Evolutionary conservation across 2,888 invertebrate genomes (phyloP).

Genomic region (Dromius quadrimaculatus): DNA sequence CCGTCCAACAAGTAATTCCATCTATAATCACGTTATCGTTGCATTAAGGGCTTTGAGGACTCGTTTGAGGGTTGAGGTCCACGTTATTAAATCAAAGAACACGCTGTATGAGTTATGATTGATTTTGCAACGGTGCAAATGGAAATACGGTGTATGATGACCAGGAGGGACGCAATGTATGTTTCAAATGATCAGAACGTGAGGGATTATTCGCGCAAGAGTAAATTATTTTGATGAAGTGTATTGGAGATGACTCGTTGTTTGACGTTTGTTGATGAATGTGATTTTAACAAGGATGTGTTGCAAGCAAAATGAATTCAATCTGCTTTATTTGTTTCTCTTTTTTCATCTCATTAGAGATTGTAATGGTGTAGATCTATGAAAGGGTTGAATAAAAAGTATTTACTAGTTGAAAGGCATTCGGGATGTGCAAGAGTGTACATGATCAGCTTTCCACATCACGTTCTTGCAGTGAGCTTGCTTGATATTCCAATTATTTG

Average conservation of each 20-base stretch:
- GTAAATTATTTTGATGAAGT: not conserved
- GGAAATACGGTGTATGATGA: slow-evolving; percentile 35
- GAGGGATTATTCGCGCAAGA: not conserved
- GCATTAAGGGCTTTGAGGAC: slow-evolving; percentile 9
- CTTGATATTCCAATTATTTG: slow-evolving; percentile 13
- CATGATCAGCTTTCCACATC: not conserved
- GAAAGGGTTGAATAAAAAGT: too few species aligned
- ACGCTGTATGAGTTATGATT: slow-evolving; percentile 35
- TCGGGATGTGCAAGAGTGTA: too few species aligned
- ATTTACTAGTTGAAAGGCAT: too few species aligned
- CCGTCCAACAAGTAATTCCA: slow-evolving; percentile 11
- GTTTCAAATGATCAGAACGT: not conserved
- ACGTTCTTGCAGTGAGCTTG: not conserved
- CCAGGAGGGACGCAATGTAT: not conserved
- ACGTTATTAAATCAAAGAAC: slow-evolving; percentile 47
- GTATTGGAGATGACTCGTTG: not conserved
- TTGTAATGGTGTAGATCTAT: too few species aligned
- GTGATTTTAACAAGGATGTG: not conserved
- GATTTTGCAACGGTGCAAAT: slow-evolving; percentile 42
- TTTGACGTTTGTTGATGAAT: not conserved
- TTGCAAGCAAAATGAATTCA: too few species aligned
- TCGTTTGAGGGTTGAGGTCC: not conserved
- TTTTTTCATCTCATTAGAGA: too few species aligned
- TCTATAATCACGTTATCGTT: slow-evolving; percentile 22
- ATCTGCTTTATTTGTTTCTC: too few species aligned